Base-by-base conservation (phyloP, 2,113 vertebrate genomes). In the Camarhynchus parvulus region DNA sequence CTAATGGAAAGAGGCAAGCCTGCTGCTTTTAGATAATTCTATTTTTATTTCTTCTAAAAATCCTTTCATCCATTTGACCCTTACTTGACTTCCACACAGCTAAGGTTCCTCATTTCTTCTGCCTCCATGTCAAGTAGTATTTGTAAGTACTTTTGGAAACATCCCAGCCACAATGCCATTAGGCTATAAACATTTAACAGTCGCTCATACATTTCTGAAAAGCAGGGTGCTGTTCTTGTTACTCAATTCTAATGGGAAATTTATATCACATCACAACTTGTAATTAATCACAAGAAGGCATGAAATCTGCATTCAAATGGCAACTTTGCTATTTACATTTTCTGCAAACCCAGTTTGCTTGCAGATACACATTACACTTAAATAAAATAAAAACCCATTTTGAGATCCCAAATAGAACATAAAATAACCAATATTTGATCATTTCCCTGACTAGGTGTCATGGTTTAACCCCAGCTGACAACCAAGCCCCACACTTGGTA, bases 11-110 rank as follows among this genome's bases (percentile, higher is more conserved):
- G 13, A 50, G 15, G 55, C 61, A 91, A 84, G 44, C 9, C 31
- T 77, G 44, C 31, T 82, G 33, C 37, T 89, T 89, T 59, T 24
- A 23, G 10, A 41, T 67, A 91, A 87, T 58, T 81, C 22, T 61
- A 37, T 81, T 87, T 94, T 84, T 61, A 92, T 80, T 89, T 27
- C 44, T 80, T 89, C 64, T 74, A 86, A 89, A 90, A 89, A 56
- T 17, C 56, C 33, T 75, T 80, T 89, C 19, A 75, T 37, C 19
- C 9, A 50, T 81, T 81, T 92, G 39, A 46, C 37, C 88, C 42
- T 67, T 64, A 53, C 35, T 63, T 87, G 30, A 92, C 70, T 94
- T 89, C 31, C 66, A 87, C 30, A 66, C 9, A 75, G 30, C 31
- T 66, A 55, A 87, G 11, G 15, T 75, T 84, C 82, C 41, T 53